Conservation (phyloP, 2,113 vertebrate species). For the Athene cunicularia region DNA sequence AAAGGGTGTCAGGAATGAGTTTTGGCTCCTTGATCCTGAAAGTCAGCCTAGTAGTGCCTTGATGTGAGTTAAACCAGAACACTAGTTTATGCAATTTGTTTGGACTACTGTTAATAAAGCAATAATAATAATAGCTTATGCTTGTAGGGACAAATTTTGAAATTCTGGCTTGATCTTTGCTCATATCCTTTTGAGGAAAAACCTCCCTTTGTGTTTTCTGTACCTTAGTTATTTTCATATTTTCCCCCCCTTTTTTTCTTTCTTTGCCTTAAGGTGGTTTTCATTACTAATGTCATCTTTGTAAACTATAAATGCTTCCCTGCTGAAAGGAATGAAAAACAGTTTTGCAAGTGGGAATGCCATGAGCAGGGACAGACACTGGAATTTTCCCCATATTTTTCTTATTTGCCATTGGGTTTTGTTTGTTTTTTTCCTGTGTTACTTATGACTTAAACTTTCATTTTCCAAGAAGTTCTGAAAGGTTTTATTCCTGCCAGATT, state of each 20-base stretch:
- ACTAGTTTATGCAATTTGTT: not conserved
- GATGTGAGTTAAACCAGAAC: not conserved
- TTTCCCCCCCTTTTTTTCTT: fast-evolving
- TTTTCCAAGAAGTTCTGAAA: slow-evolving; percentile 37
- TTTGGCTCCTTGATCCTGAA: not conserved
- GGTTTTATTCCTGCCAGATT: not conserved
- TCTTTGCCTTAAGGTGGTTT: not conserved
- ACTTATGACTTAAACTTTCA: slow-evolving; percentile 17
- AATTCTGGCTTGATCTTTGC: not conserved
- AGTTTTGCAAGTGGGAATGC: not conserved
- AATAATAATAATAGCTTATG: not conserved
- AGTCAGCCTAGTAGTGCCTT: not conserved
- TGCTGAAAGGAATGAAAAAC: slow-evolving; percentile 43
- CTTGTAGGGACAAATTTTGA: not conserved
- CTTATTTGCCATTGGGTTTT: slow-evolving; percentile 39
- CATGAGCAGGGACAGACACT: not conserved
- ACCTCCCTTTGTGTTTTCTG: not conserved
- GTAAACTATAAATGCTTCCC: slow-evolving; percentile 5
- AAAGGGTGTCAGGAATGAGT: not conserved
- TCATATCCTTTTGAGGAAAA: not conserved
- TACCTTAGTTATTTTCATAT: not conserved
- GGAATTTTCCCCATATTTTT: slow-evolving; percentile 41
- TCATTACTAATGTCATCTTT: not conserved
- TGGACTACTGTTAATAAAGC: not conserved
- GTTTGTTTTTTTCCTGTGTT: not conserved